phyloP scores from a whole-genome alignment of 1,140 invertebrate genomes.

The Lucilia sericata region DNA sequence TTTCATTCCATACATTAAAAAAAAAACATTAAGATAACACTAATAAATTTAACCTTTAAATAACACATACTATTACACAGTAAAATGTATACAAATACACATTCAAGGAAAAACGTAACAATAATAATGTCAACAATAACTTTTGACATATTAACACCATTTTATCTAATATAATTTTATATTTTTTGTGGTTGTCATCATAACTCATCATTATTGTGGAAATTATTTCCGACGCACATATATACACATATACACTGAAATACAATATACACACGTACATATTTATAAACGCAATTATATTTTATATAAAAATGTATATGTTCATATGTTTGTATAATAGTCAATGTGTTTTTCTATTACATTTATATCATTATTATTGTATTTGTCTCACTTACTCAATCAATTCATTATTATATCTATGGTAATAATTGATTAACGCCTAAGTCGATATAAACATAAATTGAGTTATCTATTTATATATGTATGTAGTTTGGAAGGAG shows the following conservation, averaged over 20 bases:
- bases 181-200: slow-evolving; percentile 46
- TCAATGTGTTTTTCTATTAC: background rate
- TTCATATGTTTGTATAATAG: background rate
- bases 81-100: background rate
- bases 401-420: slow-evolving; percentile 44
- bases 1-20: no score
- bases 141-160: slow-evolving; percentile 49
- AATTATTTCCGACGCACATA: slow-evolving; percentile 9
- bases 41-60: no score
- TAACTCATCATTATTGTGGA: slow-evolving; percentile 46
- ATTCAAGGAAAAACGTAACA: background rate
- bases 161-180: slow-evolving; percentile 44
- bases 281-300: background rate
- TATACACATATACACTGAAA: background rate
- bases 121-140: slow-evolving; percentile 34
- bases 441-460: no score
- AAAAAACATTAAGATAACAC: no score
- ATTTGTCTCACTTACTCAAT: slow-evolving; percentile 50
- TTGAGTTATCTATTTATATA: no score
- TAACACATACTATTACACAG: background rate
- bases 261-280: background rate
- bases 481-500: no score
- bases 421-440: no score
- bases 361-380: slow-evolving; percentile 21
- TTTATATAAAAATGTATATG: no score